Evolutionary conservation across 1,140 invertebrate species (phyloP).

Genomic region (Bombus pascuorum): DNA sequence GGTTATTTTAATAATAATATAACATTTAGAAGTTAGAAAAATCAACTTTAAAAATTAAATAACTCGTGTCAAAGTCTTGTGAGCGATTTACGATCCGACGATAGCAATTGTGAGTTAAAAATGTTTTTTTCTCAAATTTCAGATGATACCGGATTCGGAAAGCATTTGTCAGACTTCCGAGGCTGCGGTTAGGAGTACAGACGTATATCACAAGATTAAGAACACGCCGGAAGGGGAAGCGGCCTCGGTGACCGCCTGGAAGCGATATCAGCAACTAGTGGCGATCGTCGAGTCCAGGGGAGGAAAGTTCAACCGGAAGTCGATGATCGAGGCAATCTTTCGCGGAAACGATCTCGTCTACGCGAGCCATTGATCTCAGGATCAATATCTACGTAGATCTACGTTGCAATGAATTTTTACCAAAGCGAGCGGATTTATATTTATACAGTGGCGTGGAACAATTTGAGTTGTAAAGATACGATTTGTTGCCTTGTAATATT

Average conservation of each 20-base stretch:
- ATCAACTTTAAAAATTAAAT: neutral
- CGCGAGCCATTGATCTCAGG: conserved; percentile 54
- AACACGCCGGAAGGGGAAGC: conserved; percentile 68
- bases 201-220: conserved; percentile 64
- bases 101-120: neutral
- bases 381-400: neutral
- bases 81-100: neutral
- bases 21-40: no score
- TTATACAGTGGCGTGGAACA: conserved; percentile 45
- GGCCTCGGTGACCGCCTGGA: conserved; percentile 74
- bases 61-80: neutral
- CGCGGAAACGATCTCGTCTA: conserved; percentile 75
- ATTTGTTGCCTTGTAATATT: neutral
- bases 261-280: conserved; percentile 72
- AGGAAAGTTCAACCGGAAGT: conserved; percentile 70
- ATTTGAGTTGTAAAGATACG: neutral
- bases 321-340: conserved; percentile 75
- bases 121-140: conserved; percentile 13
- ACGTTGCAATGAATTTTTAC: conserved; percentile 41
- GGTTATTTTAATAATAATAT: no score
- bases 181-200: conserved; percentile 61
- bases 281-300: conserved; percentile 70
- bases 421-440: conserved; percentile 49
- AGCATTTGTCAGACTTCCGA: conserved; percentile 62
- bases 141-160: conserved; percentile 75